Base-by-base conservation (phyloP, 2,113 vertebrate genomes). In the Vireo altiloquus region DNA sequence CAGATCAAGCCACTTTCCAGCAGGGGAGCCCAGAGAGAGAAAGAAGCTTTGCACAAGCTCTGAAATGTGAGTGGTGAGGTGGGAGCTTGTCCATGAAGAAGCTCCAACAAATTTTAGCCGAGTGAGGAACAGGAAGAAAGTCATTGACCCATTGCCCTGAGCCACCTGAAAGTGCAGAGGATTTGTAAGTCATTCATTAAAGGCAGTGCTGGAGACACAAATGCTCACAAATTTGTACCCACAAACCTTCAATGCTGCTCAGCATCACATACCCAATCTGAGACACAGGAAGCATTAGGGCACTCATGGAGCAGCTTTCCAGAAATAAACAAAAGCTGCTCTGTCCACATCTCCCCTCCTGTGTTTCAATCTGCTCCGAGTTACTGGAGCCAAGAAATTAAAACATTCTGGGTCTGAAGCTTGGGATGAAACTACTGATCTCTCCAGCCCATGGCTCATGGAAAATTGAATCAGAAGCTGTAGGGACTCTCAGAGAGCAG, bases 261-360 rank as follows among this genome's bases (percentile, higher is more conserved):
- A 77, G 47, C 35, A 83, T 63, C 0, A 0, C 42, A 54, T 21
- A 15, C 46, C 59, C 0, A 1, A 6, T 53, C 37, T 42, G 35
- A 82, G 81, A 59, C 25, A 24, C 9, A 15, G 52, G 87, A 89
- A 87, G 63, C 59, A 77, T 50, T 39, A 75, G 68, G 94, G 59
- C 42, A 83, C 22, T 77, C 44, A 31, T 9, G 52, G 52, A 96
- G 82, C 87, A 83, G 78, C 74, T 89, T 95, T 89, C 46, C 57
- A 85, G 84, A 95, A 94, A 89, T 66, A 95, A 97, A 92, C 56
- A 96, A 90, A 66, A 12, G 11, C 82, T 92, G 85, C 44, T 95
- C 70, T 94, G 92, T 95, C 93, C 93, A 68, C 40, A 82, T 88
- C 54, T 86, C 72, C 44, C 82, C 92, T 83, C 82, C 82, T 81